Conservation (phyloP, 1,140 invertebrate species). For the Thaumatotibia leucotreta region DNA sequence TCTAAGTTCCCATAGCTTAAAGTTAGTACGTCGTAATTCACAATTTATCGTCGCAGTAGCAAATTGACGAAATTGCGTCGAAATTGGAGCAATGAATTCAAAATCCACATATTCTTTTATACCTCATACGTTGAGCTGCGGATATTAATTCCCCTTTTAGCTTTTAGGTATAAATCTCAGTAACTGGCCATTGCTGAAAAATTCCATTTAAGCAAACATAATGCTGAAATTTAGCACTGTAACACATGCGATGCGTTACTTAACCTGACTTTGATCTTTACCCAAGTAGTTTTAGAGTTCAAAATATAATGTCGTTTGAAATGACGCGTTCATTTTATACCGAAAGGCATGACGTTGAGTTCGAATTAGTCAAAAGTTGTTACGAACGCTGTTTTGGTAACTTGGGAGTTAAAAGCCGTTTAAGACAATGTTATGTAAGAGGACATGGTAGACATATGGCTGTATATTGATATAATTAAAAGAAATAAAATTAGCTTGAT, state of each 20-base stretch:
- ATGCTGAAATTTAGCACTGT: neutral
- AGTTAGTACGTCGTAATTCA: neutral
- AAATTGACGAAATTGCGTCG: neutral
- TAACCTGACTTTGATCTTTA: neutral
- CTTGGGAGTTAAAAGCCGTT: neutral
- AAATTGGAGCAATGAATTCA: neutral
- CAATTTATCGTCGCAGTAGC: neutral
- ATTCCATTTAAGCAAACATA: neutral
- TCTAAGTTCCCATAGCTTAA: too few relatives aligned
- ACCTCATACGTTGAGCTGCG: neutral
- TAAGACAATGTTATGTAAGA: neutral
- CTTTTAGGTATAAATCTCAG: neutral
- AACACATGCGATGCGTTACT: neutral
- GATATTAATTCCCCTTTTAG: neutral
- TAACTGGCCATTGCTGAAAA: slow-evolving; percentile 5
- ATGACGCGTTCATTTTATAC: neutral
- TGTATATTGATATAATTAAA: too few relatives aligned
- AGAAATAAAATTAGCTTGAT: too few relatives aligned
- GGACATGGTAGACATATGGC: neutral
- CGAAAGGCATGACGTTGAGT: neutral
- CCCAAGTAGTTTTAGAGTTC: neutral
- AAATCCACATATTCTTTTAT: neutral
- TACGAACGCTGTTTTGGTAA: neutral
- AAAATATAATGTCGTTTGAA: neutral
- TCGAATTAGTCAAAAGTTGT: slow-evolving; percentile 1